Evolutionary conservation across 2,113 vertebrate species (phyloP).

Genomic region (Potamarius usumacintae): DNA sequence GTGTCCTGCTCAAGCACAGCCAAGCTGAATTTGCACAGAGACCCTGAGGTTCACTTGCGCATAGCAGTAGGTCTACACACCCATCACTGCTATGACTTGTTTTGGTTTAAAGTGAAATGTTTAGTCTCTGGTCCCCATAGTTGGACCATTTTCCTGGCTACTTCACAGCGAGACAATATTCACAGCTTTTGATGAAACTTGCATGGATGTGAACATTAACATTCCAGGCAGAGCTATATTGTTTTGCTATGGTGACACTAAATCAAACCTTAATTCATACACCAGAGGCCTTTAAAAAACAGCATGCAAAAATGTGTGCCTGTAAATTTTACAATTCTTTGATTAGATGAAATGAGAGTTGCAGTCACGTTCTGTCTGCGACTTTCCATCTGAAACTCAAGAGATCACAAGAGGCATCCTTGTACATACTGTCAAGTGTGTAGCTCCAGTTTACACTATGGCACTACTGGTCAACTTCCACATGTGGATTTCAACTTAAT

Average conservation of each 20-base stretch:
- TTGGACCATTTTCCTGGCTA: not conserved
- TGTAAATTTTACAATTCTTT: not conserved
- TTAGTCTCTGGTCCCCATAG: not conserved
- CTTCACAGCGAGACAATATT: not conserved
- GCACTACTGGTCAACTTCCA: not conserved
- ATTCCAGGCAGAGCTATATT: constrained; percentile 5
- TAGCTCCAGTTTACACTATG: constrained; percentile 9
- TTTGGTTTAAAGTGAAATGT: constrained; percentile 15
- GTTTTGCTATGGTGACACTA: constrained; percentile 1
- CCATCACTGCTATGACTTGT: not conserved
- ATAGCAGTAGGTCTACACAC: not conserved
- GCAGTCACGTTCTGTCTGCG: not conserved
- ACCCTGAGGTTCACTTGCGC: not conserved
- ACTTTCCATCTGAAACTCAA: constrained; percentile 3
- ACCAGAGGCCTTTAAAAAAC: not conserved
- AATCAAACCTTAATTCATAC: not conserved
- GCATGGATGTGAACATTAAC: constrained; percentile 32
- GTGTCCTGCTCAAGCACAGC: not conserved
- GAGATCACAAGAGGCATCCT: constrained; percentile 20
- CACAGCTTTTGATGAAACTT: not conserved
- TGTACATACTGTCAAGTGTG: not conserved
- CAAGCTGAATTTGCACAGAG: not conserved
- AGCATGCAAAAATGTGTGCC: not conserved
- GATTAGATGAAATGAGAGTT: not conserved
- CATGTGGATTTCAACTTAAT: not conserved